Base-by-base conservation (phyloP, 2,113 vertebrate species). In the Anseranas semipalmata region DNA sequence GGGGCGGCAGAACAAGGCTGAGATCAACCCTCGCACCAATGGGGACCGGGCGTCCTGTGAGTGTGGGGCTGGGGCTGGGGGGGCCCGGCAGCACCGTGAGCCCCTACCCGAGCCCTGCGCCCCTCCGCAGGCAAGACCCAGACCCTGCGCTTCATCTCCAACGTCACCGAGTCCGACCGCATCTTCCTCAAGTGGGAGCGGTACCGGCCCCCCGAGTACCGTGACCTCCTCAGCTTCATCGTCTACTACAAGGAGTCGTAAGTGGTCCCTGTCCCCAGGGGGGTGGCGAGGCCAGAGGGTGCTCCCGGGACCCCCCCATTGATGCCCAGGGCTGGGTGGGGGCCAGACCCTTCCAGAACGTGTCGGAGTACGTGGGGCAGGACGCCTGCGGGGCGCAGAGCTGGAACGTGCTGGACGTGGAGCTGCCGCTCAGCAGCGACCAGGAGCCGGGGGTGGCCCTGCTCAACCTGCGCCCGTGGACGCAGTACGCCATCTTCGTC, bases 201-300 rank as follows among this genome's bases (percentile, higher is more conserved):
- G 62, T 98, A 98, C 41, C 97, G 97, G 27, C 98, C 98, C 0
- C 98, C 98, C 0, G 98, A 98, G 85, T 98, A 98, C 62, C 96
- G 98, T 0, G 98, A 98, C 74, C 96, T 98, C 35, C 97, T 98
- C 88, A 98, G 98, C 89, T 98, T 98, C 97, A 98, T 98, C 4
- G 98, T 98, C 72, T 98, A 98, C 95, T 98, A 98, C 96, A 98
- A 98, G 93, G 98, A 98, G 90, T 98, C 98, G 98, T 98, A 96
- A 98, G 98, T 98, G 9, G 19, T 32, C 27, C 10, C 22, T 0
- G 5, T 10, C 7, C 15, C 30, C n/a, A 50, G 3, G 33, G 11
- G 22, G 17, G 12, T 16, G 4, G 7, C 3, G 10, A 2, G 21
- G 35, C 9, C 0, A 5, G 43, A 35, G 33, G 8, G 19, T 28